Conservation (phyloP, 2,113 vertebrate species). For the Symphodus melops region DNA sequence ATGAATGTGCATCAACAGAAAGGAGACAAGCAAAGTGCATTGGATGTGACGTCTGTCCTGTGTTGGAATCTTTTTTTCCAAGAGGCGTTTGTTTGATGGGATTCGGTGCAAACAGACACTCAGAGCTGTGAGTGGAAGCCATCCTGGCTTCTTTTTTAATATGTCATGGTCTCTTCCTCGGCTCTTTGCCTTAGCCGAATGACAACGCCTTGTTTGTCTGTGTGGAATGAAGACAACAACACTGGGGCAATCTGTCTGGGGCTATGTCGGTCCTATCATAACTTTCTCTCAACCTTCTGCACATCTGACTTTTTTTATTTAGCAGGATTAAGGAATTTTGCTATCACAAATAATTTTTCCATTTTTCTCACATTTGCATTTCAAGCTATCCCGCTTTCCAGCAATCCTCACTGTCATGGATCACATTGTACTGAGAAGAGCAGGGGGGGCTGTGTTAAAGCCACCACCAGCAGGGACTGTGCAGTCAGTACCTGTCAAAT, state of each 20-base stretch:
- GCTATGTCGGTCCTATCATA: neutral
- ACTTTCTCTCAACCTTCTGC: slow-evolving; percentile 25
- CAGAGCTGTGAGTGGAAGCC: slow-evolving; percentile 5
- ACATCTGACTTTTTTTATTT: slow-evolving; percentile 8
- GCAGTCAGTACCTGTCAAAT: slow-evolving; percentile 42
- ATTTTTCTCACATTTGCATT: slow-evolving; percentile 24
- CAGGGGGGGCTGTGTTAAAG: neutral
- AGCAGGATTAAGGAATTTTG: slow-evolving; percentile 16
- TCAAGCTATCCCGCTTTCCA: slow-evolving; percentile 7
- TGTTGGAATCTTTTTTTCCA: neutral
- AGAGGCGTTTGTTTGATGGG: neutral
- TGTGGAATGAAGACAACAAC: slow-evolving; percentile 8
- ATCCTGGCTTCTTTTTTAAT: neutral
- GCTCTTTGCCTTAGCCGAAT: slow-evolving; percentile 16
- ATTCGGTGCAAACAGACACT: slow-evolving; percentile 23
- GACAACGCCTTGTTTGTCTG: slow-evolving; percentile 11
- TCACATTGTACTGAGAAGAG: slow-evolving; percentile 10
- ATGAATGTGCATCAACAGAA: slow-evolving; percentile 44
- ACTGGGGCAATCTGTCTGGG: neutral
- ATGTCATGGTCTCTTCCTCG: slow-evolving; percentile 27
- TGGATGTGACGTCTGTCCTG: slow-evolving; percentile 7
- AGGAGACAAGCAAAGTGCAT: slow-evolving; percentile 8
- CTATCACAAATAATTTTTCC: slow-evolving; percentile 5
- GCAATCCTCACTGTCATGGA: slow-evolving; percentile 16
- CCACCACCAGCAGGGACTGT: slow-evolving; percentile 26